Percentiles rank a stretch among this genome's conserved stretches.
These are phyloP conservation scores for Falcaria lacertinaria DNA, from an alignment of 2,888 invertebrate species.

Conservation along the genomic window DNA sequence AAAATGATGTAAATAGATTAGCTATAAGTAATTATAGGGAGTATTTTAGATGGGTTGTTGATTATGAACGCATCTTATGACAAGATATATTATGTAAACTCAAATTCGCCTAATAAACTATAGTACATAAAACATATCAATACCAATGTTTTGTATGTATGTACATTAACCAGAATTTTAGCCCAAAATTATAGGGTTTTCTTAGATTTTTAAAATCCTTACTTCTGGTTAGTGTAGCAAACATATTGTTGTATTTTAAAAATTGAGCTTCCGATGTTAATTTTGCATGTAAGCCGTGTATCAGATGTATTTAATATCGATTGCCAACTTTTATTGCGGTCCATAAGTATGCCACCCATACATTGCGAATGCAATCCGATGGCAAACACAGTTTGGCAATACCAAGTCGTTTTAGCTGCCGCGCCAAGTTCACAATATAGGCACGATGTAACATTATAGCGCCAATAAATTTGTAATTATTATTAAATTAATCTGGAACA, in stretches of 20 bases:
- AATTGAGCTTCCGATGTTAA: conserved; percentile 64
- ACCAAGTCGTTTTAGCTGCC: no score
- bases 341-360: no score
- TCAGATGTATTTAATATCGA: no score
- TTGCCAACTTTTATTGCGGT: no score
- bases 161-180: conserved; percentile 30
- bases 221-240: conserved; percentile 16
- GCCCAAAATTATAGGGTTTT: conserved; percentile 10
- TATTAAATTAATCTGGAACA: no score
- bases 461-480: no score
- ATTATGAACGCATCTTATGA: conserved; percentile 54
- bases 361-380: no score
- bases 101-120: conserved; percentile 57
- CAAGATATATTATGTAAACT: conserved; percentile 26
- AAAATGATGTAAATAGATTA: conserved; percentile 44
- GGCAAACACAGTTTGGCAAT: no score
- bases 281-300: conserved; percentile 65
- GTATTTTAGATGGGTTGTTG: conserved; percentile 46
- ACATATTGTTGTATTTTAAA: conserved; percentile 17
- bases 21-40: conserved; percentile 35
- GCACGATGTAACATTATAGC: no score
- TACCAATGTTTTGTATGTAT: conserved; percentile 44
- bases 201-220: conserved; percentile 20
- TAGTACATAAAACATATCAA: conserved; percentile 78
- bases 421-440: no score